phyloP scores from a whole-genome alignment of 2,113 vertebrate genomes.

The Triplophysa rosa region DNA sequence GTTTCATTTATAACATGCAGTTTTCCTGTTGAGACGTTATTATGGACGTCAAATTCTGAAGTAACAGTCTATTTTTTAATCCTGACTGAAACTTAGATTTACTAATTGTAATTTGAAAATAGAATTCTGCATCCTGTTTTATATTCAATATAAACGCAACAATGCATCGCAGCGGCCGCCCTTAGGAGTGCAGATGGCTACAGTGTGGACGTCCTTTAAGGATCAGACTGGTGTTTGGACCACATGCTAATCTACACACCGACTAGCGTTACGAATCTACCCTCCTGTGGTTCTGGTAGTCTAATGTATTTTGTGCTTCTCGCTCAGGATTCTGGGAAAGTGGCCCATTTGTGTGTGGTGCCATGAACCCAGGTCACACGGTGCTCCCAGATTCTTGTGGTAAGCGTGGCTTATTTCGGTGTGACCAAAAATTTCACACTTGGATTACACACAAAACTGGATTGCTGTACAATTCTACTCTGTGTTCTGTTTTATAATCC shows the following conservation, averaged over 20 bases:
- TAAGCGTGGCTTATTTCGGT: slow-evolving; percentile 20
- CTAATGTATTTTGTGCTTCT: slow-evolving; percentile 24
- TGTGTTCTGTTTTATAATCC: slow-evolving; percentile 28
- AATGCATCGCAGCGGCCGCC: no score
- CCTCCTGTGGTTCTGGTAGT: slow-evolving; percentile 12
- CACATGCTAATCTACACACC: slow-evolving; percentile 1
- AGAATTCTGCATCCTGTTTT: no score
- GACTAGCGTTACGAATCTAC: neutral
- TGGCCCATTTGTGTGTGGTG: slow-evolving; percentile 51
- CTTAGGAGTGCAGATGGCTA: no score
- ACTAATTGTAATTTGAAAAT: no score
- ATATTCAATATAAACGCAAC: no score
- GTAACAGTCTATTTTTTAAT: no score
- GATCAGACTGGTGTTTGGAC: slow-evolving; percentile 13
- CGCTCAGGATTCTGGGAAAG: slow-evolving; percentile 54
- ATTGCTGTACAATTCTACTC: slow-evolving; percentile 48
- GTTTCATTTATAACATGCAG: no score
- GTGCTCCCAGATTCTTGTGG: slow-evolving; percentile 52
- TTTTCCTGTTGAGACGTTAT: no score
- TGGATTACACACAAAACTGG: slow-evolving; percentile 24
- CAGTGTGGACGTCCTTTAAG: neutral
- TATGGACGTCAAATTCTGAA: no score
- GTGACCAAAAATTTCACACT: slow-evolving; percentile 26
- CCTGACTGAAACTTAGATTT: no score
- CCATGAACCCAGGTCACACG: slow-evolving; percentile 52